These are phyloP conservation scores for Amphiura filiformis DNA, from an alignment of 35 echinoderm and acorn worm species.

Conservation along the genomic window DNA sequence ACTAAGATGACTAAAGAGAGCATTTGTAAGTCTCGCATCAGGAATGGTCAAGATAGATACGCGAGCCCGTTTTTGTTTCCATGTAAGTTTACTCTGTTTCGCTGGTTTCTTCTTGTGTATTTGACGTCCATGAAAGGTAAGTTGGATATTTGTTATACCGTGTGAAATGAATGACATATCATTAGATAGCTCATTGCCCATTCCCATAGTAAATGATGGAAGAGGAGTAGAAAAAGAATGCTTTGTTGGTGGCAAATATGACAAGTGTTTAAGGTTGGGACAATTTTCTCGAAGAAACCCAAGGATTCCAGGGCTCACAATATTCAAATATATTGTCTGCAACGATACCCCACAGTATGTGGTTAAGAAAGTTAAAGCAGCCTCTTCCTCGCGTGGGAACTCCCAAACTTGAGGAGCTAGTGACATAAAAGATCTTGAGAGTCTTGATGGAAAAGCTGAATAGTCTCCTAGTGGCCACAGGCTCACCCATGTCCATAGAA, in stretches of 20 bases:
- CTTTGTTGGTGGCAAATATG: background rate
- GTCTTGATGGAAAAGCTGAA: background rate
- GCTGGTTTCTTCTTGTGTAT: background rate
- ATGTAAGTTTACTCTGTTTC: background rate
- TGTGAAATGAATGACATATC: background rate
- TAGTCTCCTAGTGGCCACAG: background rate
- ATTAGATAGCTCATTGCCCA: background rate
- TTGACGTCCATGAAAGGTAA: background rate
- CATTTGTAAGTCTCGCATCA: background rate
- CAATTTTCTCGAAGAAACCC: background rate
- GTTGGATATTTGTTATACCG: background rate
- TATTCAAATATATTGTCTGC: background rate
- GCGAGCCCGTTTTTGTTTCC: background rate
- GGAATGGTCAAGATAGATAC: background rate
- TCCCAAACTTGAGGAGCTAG: background rate
- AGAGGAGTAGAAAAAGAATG: background rate
- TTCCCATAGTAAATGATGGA: background rate
- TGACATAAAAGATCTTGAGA: background rate
- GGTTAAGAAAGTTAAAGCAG: background rate
- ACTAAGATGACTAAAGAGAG: background rate
- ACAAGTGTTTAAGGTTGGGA: background rate
- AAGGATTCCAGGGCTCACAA: background rate
- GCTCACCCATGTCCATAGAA: background rate
- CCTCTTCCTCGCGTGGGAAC: background rate
- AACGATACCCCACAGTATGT: background rate